Evolutionary conservation across 2,113 vertebrate genomes (phyloP), one percentile per base, ranked within the genome.

Genomic region (Channa argus): DNA sequence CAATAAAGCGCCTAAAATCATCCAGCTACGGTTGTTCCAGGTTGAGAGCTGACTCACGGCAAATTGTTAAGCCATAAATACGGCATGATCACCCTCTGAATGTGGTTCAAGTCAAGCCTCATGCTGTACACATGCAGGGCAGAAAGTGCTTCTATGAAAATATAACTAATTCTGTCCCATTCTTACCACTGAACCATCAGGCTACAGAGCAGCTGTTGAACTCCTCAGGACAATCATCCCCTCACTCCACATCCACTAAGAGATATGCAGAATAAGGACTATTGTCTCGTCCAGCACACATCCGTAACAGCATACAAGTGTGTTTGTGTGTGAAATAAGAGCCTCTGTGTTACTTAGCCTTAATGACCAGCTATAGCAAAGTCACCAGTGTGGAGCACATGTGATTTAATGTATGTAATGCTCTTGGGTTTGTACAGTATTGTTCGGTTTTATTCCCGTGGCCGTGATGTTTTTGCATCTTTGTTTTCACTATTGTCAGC

Each of bases 181-280:
- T 5, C 13, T n/a, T 59, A 37, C 79, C 12, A 54, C 24, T 39
- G 54, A 60, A 67, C 38, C 63, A 38, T 5, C 34, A 46, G 59
- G 55, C 71, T 37, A 52, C 62, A 80, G 51, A 86, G 94, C 96
- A 95, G 74, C 94, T 95, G 86, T 93, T 95, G 92, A 95, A 91
- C 5, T 95, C 94, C 36, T 54, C 91, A 36, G 94, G 94, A 86
- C 94, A 95, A 83, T 92, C 94, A 61, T 86, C 94, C 79, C 93
- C 94, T 5, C 95, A 92, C 75, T 66, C 36, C 90, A 90, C 6
- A 91, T 96, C 79, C 92, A 96, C 15, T 94, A 93, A 0, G 94
- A 96, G 85, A 93, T 91, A 92, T 94, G 93, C 83, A 93, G 95
- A 66, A 96, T 95, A 94, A 95, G 93, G 7, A 89, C 95, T 89